Evolutionary conservation across 2,888 invertebrate genomes (phyloP), one percentile per base, ranked within the genome.

Genomic region (Agriopis leucophaearia): DNA sequence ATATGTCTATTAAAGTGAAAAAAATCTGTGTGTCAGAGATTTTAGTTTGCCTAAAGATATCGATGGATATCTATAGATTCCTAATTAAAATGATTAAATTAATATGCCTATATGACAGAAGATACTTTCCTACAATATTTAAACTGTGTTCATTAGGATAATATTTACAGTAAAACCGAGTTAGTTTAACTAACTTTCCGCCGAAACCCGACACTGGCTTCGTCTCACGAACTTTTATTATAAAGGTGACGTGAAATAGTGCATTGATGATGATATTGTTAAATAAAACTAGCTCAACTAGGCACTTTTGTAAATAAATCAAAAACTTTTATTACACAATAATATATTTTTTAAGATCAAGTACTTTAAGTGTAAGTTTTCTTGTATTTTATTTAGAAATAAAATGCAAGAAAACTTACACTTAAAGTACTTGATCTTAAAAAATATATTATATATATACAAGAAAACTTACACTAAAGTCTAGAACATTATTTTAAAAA

Each of bases 131-230:
- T 60, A 64, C 47, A 66, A 70, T 68, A 76, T 73, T 71, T 73
- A 72, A 72, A 72, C 64, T 78, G 74, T 66, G 78, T 74, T 75
- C 76, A 64, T 27, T 57, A 58, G 48, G 70, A 83, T 84, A 86
- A 86, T 86, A 85, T 86, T 86, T 79, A 82, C 73, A 82, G 71
- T 70, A 66, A 18, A 60, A 54, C 63, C 35, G 67, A 68, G 78
- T 77, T 80, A 81, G 82, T 84, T 83, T 80, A 66, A 73, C 75
- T 74, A 79, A 81, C 80, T 73, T 59, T 65, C 15, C 59, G 44
- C 74, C 72, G 84, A 74, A 83, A 85, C 67, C 27, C 36, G 84
- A 86, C 64, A 73, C 50, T 12, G 9, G 16, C 15, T 47, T 44
- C 47, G 60, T 69, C 68, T 69, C 56, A 27, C n/a, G 57, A 64